Evolutionary conservation across 2,797 vertebrate species (phyloP), one percentile per base, ranked within the genome.

Genomic region (Gallinago solitaria): DNA sequence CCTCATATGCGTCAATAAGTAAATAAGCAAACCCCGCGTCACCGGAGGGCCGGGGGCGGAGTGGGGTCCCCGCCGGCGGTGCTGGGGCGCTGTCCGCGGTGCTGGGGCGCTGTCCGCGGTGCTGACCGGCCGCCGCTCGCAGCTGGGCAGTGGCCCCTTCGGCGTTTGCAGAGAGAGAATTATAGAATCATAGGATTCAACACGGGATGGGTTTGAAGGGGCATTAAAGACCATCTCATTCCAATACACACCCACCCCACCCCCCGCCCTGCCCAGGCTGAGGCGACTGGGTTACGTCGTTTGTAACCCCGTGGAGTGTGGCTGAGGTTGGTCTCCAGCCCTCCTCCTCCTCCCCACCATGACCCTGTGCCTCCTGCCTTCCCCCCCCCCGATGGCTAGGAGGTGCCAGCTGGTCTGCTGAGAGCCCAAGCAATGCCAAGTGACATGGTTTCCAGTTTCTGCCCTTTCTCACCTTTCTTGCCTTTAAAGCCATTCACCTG

Each of bases 131-230:
- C 24, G 50, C 50, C 9, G 11, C 11, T 96, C 95, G 95, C 96
- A 95, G 97, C 92, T 93, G 91, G 91, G 95, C 88, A 94, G 97
- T 77, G 96, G 94, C 96, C 85, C 97, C 97, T 97, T 94, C 78
- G 95, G 93, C 92, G 96, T 95, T 96, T 91, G 96, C 96, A 77
- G 93, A 95, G 95, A 96, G 97, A 24, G 20, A 24, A 33, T 53
- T 53, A 53, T 1, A 18, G 28, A 30, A 30, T 17, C 51, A 30
- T 3, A 17, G 51, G 25, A 32, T 12, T 35, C 35, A 35, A 35
- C 35, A 35, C 23, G n/a, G 14, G 35, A 35, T 33, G n/a, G n/a
- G 21, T 59, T 59, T 33, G 56, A 59, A 59, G n/a, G 56, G 56
- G 24, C 56, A n/a, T 35, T 59, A 33, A 59, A 59, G 15, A 59